A percentile compares a stretch with the other conserved stretches of the same genome.
Evolutionary conservation across 1,140 invertebrate genomes (phyloP).

Genomic region (Lordiphosa stackelbergi): DNA sequence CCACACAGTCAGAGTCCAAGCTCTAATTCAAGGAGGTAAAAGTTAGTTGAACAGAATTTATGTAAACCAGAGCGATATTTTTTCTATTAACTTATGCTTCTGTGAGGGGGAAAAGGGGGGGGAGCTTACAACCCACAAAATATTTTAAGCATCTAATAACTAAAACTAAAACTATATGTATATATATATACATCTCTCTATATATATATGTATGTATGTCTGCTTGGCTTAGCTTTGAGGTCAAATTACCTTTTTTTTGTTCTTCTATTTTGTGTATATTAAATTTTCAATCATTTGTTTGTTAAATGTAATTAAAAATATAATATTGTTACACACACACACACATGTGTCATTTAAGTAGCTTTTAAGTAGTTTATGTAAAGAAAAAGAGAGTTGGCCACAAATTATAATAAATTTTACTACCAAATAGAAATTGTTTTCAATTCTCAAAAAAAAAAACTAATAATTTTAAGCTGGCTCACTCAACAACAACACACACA

Average conservation of each 20-base stretch:
- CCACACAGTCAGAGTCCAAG: slow-evolving; percentile 71
- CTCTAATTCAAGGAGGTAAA: slow-evolving; percentile 44
- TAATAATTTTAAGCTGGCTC: slow-evolving; percentile 34
- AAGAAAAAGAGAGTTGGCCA: too few species aligned
- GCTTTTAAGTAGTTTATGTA: slow-evolving; percentile 1
- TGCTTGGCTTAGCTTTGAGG: too few species aligned
- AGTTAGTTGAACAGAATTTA: slow-evolving; percentile 55
- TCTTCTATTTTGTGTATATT: slow-evolving; percentile 47
- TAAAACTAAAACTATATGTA: background rate
- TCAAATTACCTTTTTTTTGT: too few species aligned
- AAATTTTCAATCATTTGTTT: slow-evolving; percentile 48
- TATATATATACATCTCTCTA: background rate
- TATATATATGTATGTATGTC: background rate
- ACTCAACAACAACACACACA: background rate
- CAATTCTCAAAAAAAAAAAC: slow-evolving; percentile 65
- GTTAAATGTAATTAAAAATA: slow-evolving; percentile 12
- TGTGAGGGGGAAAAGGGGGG: background rate
- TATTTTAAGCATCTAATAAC: slow-evolving; percentile 50
- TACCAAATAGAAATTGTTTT: slow-evolving; percentile 59
- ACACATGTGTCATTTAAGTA: slow-evolving; percentile 8
- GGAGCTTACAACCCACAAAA: background rate
- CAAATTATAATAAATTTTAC: slow-evolving; percentile 3
- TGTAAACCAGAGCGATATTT: slow-evolving; percentile 40
- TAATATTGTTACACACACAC: slow-evolving; percentile 16
- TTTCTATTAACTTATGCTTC: slow-evolving; percentile 26